Conservation (phyloP, 2,888 invertebrate genomes). For the Cephalotes varians region DNA sequence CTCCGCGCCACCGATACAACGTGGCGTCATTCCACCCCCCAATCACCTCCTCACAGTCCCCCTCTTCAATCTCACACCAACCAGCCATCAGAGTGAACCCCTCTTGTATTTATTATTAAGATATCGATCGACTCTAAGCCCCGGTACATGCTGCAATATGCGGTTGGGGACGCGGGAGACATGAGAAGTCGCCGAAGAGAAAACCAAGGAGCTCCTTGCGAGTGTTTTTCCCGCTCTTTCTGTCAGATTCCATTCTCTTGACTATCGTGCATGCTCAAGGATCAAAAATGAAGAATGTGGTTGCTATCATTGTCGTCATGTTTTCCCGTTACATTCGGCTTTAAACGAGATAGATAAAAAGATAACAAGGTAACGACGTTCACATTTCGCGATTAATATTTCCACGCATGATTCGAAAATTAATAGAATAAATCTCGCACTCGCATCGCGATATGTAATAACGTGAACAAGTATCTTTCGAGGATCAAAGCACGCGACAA, state of each 20-base stretch:
- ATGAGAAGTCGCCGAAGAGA: constrained; percentile 64
- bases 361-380: neutral
- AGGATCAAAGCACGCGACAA: neutral
- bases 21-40: constrained; percentile 71
- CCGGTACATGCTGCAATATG: constrained; percentile 77
- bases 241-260: constrained; percentile 7
- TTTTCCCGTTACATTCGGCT: neutral
- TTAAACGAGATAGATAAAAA: neutral
- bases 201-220: constrained; percentile 55
- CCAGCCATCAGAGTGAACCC: constrained; percentile 83
- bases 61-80: constrained; percentile 84
- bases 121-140: constrained; percentile 84
- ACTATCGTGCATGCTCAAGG: neutral
- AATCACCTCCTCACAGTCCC: constrained; percentile 78
- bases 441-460: neutral
- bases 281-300: neutral
- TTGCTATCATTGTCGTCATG: neutral
- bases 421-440: neutral
- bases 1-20: constrained; percentile 67
- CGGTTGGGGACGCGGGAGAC: constrained; percentile 70
- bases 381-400: constrained; percentile 5
- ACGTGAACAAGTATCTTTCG: neutral
- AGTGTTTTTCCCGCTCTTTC: neutral
- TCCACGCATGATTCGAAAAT: neutral
- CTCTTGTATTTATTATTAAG: constrained; percentile 86